These are phyloP conservation scores for Tichodroma muraria DNA, from an alignment of 2,113 vertebrate genomes.

Conservation along the genomic window DNA sequence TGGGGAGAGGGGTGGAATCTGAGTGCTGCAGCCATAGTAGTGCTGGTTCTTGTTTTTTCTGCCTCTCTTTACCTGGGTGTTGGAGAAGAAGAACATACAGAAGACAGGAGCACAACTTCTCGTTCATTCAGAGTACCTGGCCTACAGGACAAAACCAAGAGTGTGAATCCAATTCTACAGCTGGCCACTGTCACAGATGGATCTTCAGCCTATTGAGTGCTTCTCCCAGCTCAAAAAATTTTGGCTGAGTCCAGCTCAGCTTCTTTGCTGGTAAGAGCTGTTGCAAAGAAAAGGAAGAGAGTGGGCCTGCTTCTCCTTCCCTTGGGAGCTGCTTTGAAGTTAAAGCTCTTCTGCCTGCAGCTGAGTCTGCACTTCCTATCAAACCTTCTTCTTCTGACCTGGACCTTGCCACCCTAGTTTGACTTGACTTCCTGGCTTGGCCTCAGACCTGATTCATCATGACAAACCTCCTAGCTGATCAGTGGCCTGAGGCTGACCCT, in stretches of 20 bases:
- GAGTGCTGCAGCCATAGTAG: background rate
- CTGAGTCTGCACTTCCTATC: background rate
- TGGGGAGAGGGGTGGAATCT: too few relatives aligned
- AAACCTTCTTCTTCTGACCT: background rate
- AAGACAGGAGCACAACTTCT: background rate
- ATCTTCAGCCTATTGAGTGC: background rate
- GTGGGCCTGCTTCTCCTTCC: background rate
- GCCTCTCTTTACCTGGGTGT: background rate
- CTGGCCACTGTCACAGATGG: background rate
- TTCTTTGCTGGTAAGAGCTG: background rate
- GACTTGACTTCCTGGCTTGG: background rate
- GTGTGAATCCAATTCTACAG: background rate
- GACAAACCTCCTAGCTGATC: background rate
- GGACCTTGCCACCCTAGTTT: background rate
- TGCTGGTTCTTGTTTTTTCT: background rate
- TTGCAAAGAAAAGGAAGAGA: background rate
- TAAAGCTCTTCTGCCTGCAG: background rate
- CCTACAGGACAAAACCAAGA: background rate
- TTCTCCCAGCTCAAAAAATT: background rate
- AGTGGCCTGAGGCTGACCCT: background rate
- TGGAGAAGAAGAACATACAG: background rate
- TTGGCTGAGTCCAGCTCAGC: background rate
- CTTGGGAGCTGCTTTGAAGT: background rate
- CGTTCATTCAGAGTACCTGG: background rate
- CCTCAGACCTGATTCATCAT: background rate